These are phyloP conservation scores for Rhaphigaster nebulosa DNA, from an alignment of 2,888 invertebrate species.

Conservation along the genomic window DNA sequence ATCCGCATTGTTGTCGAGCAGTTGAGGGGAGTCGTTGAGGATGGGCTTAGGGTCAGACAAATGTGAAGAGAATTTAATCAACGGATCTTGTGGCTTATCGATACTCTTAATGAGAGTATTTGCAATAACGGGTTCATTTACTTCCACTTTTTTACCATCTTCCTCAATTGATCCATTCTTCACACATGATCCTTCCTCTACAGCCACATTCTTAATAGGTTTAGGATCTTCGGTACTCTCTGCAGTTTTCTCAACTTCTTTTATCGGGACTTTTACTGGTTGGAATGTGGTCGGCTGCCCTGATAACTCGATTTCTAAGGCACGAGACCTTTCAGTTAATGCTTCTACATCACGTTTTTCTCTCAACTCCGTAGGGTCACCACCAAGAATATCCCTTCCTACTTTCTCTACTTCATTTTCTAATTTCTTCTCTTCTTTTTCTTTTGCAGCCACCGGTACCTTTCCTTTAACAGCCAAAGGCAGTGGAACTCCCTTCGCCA, in stretches of 20 bases:
- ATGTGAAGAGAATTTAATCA: conserved; percentile 62
- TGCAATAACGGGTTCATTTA: neutral
- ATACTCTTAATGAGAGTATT: neutral
- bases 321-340: neutral
- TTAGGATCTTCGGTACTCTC: neutral
- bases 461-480: conserved; percentile 63
- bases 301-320: neutral
- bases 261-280: too few species aligned
- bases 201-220: neutral
- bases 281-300: neutral
- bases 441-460: conserved; percentile 40
- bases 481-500: conserved; percentile 64
- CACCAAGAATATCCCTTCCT: conserved; percentile 64
- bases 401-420: conserved; percentile 59
- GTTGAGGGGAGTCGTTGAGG: conserved; percentile 55
- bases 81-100: conserved; percentile 54
- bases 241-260: neutral
- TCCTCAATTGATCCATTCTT: neutral
- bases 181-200: neutral
- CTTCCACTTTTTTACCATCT: neutral
- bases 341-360: conserved; percentile 65
- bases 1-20: conserved; percentile 28
- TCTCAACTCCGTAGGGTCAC: conserved; percentile 62
- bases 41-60: conserved; percentile 60
- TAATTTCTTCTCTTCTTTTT: conserved; percentile 35